Conservation (phyloP, 2,888 invertebrate genomes). For the Sinhomidia bicolor region DNA sequence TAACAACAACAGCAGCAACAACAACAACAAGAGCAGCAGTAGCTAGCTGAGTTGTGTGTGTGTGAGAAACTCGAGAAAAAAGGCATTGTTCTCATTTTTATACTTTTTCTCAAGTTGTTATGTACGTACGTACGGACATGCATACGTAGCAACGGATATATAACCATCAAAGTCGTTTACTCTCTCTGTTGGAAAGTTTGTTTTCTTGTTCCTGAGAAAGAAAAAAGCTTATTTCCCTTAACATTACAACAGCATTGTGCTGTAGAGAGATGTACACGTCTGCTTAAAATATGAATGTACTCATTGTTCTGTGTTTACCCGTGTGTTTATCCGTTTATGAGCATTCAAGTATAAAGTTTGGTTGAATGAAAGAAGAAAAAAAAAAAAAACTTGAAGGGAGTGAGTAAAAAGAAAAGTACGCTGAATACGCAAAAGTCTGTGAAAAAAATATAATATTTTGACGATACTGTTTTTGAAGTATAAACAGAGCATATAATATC, state of each 20-base stretch:
- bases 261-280: not conserved
- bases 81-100: conserved; percentile 14
- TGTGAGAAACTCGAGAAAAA: not conserved
- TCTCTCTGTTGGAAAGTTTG: conserved; percentile 8
- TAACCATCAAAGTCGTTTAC: conserved; percentile 6
- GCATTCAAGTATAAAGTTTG: conserved; percentile 26
- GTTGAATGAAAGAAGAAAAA: not conserved
- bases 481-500: no score
- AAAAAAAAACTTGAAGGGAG: not conserved
- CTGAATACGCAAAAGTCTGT: no score
- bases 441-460: no score
- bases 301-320: not conserved
- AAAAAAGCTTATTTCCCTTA: conserved; percentile 15
- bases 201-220: not conserved
- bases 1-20: not conserved
- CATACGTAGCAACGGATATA: no score
- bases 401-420: no score
- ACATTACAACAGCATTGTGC: not conserved
- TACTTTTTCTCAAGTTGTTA: conserved; percentile 17
- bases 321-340: conserved; percentile 44
- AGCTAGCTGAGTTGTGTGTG: no score
- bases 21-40: conserved; percentile 3
- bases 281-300: conserved; percentile 34
- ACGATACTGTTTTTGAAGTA: no score
- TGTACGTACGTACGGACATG: no score